phyloP scores from a whole-genome alignment of 2,888 invertebrate genomes.

The Limenitis camilla region DNA sequence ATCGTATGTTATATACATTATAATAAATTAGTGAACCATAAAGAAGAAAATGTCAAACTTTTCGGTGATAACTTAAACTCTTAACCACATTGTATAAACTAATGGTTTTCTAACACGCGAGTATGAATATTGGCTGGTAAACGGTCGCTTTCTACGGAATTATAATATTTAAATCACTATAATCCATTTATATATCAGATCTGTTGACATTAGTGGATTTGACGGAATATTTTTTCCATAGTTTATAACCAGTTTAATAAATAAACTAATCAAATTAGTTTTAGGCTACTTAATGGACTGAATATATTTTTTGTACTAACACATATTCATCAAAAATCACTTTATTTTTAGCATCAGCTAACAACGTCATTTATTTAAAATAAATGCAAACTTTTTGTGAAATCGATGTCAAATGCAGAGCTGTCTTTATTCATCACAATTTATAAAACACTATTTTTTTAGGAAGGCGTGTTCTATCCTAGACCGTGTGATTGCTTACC shows the following conservation, averaged over 20 bases:
- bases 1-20: slow-evolving; percentile 5
- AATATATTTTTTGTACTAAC: no score
- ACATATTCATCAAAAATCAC: no score
- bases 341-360: no score
- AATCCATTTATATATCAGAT: slow-evolving; percentile 24
- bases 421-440: no score
- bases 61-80: slow-evolving; percentile 15
- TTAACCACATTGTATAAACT: slow-evolving; percentile 16
- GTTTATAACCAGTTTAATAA: slow-evolving; percentile 11
- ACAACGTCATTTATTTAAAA: no score
- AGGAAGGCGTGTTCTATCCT: no score
- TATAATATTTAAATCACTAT: slow-evolving; percentile 31
- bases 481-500: no score
- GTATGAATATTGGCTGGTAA: slow-evolving; percentile 14
- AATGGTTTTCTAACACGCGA: slow-evolving; percentile 25
- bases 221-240: slow-evolving; percentile 6
- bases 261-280: slow-evolving; percentile 7
- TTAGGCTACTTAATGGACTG: no score
- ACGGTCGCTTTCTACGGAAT: slow-evolving; percentile 27
- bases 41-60: slow-evolving; percentile 7
- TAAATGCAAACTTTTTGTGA: no score
- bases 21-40: slow-evolving; percentile 11
- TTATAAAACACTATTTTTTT: no score
- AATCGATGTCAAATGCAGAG: no score
- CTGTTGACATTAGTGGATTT: slow-evolving; percentile 23